phyloP scores from a whole-genome alignment of 2,113 vertebrate species.

The Fregata magnificens region DNA sequence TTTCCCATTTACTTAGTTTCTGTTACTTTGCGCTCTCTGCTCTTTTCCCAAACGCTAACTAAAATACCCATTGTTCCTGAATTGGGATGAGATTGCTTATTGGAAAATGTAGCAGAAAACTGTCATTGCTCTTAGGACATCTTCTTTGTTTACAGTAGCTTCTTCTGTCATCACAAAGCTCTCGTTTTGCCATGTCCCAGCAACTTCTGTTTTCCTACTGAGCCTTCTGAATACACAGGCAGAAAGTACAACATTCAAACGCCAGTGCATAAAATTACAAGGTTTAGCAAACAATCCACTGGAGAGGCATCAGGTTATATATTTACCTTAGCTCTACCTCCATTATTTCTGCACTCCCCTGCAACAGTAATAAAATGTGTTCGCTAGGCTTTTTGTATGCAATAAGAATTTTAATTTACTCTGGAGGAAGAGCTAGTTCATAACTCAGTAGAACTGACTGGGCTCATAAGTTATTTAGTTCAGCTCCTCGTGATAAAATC shows the following conservation, averaged over 20 bases:
- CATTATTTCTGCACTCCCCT: conserved; percentile 49
- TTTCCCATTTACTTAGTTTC: not conserved
- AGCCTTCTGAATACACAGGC: not conserved
- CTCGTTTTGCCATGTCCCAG: not conserved
- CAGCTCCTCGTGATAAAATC: conserved; percentile 49
- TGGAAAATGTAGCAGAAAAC: conserved; percentile 16
- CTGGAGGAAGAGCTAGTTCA: conserved; percentile 26
- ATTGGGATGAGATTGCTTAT: not conserved
- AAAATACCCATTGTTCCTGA: not conserved
- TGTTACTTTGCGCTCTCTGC: not conserved
- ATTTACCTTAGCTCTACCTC: conserved; percentile 49
- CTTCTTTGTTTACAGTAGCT: not conserved
- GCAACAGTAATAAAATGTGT: conserved; percentile 43
- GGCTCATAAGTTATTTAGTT: conserved; percentile 55
- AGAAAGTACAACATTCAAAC: conserved; percentile 34
- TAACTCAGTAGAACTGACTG: conserved; percentile 50
- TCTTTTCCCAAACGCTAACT: not conserved
- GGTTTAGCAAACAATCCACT: conserved; percentile 48
- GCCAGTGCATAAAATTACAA: conserved; percentile 2
- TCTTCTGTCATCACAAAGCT: not conserved
- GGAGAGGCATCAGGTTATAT: not conserved
- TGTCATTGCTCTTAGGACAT: not conserved
- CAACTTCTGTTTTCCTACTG: not conserved
- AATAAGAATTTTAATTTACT: conserved; percentile 65
- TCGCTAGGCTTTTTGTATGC: conserved; percentile 38